Evolutionary conservation across 2,113 vertebrate species (phyloP).

Genomic region (Atrichornis clamosus): DNA sequence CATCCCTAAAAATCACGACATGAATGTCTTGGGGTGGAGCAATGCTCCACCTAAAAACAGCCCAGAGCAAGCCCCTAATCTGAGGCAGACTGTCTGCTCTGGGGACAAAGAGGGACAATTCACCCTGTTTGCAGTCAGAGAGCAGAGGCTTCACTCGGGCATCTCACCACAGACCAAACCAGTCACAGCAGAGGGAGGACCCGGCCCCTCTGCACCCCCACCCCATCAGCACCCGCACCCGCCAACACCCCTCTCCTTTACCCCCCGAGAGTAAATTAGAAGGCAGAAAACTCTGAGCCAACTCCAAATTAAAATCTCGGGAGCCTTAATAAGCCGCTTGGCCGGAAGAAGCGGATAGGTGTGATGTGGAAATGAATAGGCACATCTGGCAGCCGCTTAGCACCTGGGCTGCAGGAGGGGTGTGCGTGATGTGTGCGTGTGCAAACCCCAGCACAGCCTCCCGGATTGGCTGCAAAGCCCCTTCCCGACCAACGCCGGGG

Average conservation of each 20-base stretch:
- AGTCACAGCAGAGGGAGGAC: fast-evolving
- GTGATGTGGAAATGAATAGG: constrained; percentile 31
- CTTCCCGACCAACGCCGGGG: background rate
- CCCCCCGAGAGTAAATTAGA: fast-evolving
- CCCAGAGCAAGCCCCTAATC: background rate
- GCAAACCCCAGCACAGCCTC: background rate
- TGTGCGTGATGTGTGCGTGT: background rate
- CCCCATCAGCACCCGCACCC: too few species aligned
- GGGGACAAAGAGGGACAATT: background rate
- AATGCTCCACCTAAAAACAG: background rate
- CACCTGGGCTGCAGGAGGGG: background rate
- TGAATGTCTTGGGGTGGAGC: background rate
- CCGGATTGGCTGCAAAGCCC: constrained; percentile 45
- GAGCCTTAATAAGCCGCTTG: background rate
- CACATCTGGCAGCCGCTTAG: constrained; percentile 34
- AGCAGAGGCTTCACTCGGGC: fast-evolving
- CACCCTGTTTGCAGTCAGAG: fast-evolving
- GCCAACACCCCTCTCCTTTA: background rate
- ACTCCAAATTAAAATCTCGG: constrained; percentile 28
- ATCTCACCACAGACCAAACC: background rate
- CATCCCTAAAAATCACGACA: background rate
- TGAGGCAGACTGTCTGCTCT: fast-evolving
- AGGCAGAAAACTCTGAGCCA: background rate
- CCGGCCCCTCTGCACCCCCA: fast-evolving
- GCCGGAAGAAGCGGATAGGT: constrained; percentile 2